Base-by-base conservation (phyloP, 2,797 vertebrate genomes). In the Mastacembelus armatus region DNA sequence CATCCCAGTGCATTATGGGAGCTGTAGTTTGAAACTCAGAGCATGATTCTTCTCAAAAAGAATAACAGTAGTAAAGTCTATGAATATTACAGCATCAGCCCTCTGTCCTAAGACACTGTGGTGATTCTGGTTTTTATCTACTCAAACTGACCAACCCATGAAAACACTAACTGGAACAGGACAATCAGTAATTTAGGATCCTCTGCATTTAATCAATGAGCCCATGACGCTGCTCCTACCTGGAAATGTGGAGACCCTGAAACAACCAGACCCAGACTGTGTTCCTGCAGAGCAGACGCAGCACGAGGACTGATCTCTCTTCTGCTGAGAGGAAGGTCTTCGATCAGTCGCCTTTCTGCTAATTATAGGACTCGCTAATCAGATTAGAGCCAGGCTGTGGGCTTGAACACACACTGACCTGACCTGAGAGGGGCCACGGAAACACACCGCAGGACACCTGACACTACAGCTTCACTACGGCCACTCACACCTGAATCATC, bases 291-390 rank as follows among this genome's bases (percentile, higher is more conserved):
- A 36, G 29, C 14, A 39, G 14, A 21, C 16, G 14, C 19, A 1
- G 15, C 8, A 7, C 3, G 7, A 6, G 10, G 24, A 43, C 18
- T 47, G 56, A 19, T 55, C 50, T 27, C 29, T 24, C 44, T 35
- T 15, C 56, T 7, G 33, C 43, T 27, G 50, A 14, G 30, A 65
- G 36, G 27, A 54, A 24, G 33, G 55, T 55, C 69, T 10, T 24
- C 39, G 43, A 30, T 12, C 52, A 36, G 66, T 16, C 38, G 4
- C 5, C 3, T 32, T 47, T 52, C 68, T 7, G 48, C 77, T 85
- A 81, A 81, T 83, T 71, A 83, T 80, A 83, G 73, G 9, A 56
- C 0, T 19, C 29, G 27, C 63, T 66, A 79, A 87, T 38, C 27
- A 65, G 83, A 79, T 85, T 76, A 85, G 51, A 19, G 33, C 10